phyloP scores from a whole-genome alignment of 2,797 vertebrate genomes.

The Hephaestus fuliginosus region DNA sequence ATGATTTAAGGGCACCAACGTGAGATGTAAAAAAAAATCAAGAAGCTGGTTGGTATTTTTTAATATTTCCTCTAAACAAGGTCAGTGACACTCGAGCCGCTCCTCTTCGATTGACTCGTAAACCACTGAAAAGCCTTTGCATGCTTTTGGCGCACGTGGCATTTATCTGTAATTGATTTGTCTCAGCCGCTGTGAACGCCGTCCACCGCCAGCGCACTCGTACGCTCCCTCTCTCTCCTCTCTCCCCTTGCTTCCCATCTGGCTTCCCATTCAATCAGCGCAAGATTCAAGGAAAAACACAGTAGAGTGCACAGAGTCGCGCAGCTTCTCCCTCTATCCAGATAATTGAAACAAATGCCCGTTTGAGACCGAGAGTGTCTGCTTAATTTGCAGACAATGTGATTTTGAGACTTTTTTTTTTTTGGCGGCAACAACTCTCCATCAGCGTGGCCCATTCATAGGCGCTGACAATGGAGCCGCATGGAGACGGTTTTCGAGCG shows the following conservation, averaged over 20 bases:
- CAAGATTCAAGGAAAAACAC: constrained; percentile 41
- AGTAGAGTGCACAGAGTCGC: constrained; percentile 12
- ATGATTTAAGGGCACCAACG: neutral
- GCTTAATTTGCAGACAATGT: constrained; percentile 64
- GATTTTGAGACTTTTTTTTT: constrained; percentile 27
- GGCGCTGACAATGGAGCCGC: constrained; percentile 38
- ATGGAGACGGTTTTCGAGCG: constrained; percentile 33
- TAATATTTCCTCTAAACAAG: constrained; percentile 18
- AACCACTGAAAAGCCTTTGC: constrained; percentile 43
- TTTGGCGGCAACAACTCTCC: constrained; percentile 45
- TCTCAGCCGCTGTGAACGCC: constrained; percentile 57
- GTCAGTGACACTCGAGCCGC: constrained; percentile 33
- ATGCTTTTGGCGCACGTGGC: constrained; percentile 65
- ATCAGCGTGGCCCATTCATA: constrained; percentile 42
- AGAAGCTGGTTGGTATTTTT: constrained; percentile 28
- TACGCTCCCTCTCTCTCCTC: neutral
- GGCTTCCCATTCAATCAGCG: constrained; percentile 56
- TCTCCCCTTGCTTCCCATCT: constrained; percentile 49
- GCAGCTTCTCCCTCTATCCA: constrained; percentile 48
- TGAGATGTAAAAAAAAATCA: constrained; percentile 15
- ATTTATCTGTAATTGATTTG: constrained; percentile 76
- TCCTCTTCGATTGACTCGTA: constrained; percentile 38
- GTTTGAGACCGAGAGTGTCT: constrained; percentile 62
- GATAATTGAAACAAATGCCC: constrained; percentile 72
- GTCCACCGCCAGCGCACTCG: constrained; percentile 35